Evolutionary conservation across 2,797 vertebrate species (phyloP).

Genomic region (Euthynnus affinis): DNA sequence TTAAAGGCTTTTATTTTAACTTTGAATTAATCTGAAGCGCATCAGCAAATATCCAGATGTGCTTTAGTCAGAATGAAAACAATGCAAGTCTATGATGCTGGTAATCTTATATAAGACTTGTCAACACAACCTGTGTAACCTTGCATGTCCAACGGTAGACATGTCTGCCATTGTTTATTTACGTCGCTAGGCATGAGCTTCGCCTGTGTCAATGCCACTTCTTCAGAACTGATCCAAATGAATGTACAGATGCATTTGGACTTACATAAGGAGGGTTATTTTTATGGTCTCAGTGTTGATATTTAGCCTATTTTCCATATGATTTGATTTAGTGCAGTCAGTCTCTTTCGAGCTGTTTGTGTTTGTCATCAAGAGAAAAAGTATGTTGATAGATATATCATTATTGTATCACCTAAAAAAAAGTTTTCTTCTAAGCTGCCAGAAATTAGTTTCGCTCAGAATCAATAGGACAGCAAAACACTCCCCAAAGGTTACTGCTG

Average conservation of each 20-base stretch:
- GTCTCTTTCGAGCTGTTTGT: too few species aligned
- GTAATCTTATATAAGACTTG: constrained; percentile 23
- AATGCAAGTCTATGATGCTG: constrained; percentile 4
- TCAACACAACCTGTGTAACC: constrained; percentile 22
- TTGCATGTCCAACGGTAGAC: constrained; percentile 22
- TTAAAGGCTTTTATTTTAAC: constrained; percentile 41
- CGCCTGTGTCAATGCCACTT: background rate
- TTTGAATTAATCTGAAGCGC: constrained; percentile 50
- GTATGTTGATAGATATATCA: too few species aligned
- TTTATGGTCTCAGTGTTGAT: background rate
- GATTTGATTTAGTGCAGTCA: background rate
- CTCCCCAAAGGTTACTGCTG: background rate
- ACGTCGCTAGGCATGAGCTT: background rate
- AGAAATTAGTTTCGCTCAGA: background rate
- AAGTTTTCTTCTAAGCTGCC: background rate
- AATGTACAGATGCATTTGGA: constrained; percentile 8
- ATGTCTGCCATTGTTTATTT: constrained; percentile 26
- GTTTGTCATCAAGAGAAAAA: too few species aligned
- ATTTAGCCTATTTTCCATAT: background rate
- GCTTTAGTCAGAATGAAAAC: constrained; percentile 47
- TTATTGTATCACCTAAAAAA: too few species aligned
- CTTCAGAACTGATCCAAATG: background rate
- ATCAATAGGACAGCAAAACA: background rate
- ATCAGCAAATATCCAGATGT: constrained; percentile 58
- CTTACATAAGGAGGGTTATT: background rate